phyloP scores from a whole-genome alignment of 1,140 invertebrate species.

The Drosophila tropicalis region DNA sequence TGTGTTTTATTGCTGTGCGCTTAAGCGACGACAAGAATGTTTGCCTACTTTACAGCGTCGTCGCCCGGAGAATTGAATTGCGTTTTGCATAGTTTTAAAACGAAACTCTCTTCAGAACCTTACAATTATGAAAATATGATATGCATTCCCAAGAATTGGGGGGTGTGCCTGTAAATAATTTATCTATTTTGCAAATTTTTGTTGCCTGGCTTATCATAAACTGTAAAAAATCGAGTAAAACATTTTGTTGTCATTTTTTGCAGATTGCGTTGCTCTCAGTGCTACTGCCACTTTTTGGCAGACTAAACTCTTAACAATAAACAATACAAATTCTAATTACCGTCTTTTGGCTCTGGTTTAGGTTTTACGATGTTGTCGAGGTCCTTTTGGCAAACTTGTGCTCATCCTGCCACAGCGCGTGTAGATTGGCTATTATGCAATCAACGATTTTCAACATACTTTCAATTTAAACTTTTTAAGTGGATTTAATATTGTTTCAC shows the following conservation, averaged over 20 bases:
- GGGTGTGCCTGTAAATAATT: slow-evolving; percentile 68
- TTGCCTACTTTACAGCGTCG: slow-evolving; percentile 66
- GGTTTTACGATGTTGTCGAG: slow-evolving; percentile 37
- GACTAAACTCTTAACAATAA: slow-evolving; percentile 27
- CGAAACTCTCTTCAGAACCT: slow-evolving; percentile 40
- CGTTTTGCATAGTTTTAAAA: slow-evolving; percentile 77
- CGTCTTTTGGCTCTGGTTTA: slow-evolving; percentile 71
- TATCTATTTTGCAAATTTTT: slow-evolving; percentile 51
- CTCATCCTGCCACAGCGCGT: slow-evolving; percentile 33
- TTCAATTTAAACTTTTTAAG: not conserved
- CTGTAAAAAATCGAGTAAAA: slow-evolving; percentile 46
- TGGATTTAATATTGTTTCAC: too few relatives aligned
- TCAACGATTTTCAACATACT: slow-evolving; percentile 31
- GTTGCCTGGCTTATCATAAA: slow-evolving; percentile 24
- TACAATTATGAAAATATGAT: slow-evolving; percentile 74
- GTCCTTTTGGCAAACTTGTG: slow-evolving; percentile 40
- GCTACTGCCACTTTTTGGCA: slow-evolving; percentile 65
- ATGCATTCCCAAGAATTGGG: slow-evolving; percentile 9
- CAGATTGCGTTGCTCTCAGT: slow-evolving; percentile 61
- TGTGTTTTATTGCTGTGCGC: slow-evolving; percentile 76
- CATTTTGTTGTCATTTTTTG: slow-evolving; percentile 70
- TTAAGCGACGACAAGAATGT: slow-evolving; percentile 65
- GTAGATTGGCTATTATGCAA: slow-evolving; percentile 46
- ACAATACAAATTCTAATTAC: slow-evolving; percentile 75
- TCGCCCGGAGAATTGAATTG: slow-evolving; percentile 63